Evolutionary conservation across 2,888 invertebrate genomes (phyloP).

Genomic region (Sympetrum striolatum): DNA sequence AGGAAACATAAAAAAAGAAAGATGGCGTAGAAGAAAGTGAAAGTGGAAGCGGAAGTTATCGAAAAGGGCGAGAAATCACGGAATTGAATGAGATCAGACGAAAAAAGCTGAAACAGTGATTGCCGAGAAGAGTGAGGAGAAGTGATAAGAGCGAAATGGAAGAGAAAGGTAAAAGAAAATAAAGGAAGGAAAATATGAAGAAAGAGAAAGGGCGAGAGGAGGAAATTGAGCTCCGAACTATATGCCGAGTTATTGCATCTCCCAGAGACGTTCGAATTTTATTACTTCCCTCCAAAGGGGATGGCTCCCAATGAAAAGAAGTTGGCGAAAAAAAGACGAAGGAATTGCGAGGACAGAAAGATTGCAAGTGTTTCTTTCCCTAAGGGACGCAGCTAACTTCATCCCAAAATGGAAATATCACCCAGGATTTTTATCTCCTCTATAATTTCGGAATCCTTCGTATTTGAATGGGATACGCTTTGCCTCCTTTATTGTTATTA

Average conservation of each 20-base stretch:
- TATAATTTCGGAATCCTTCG: neutral
- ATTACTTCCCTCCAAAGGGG: neutral
- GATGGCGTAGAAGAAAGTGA: no score
- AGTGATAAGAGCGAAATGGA: neutral
- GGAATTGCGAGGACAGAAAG: neutral
- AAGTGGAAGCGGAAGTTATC: no score
- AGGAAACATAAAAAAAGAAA: no score
- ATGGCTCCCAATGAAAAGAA: neutral
- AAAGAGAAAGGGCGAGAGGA: neutral
- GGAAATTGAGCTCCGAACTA: neutral
- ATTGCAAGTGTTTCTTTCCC: neutral
- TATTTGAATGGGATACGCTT: neutral
- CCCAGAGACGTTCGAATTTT: constrained; percentile 6
- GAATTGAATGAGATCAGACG: no score
- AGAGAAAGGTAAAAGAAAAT: neutral
- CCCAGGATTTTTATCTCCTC: neutral
- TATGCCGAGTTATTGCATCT: constrained; percentile 28
- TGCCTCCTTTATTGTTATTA: neutral
- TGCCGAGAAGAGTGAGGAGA: neutral
- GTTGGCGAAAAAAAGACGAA: neutral
- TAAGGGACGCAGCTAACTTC: neutral
- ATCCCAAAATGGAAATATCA: neutral
- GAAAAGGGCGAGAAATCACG: no score
- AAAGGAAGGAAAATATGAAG: neutral
- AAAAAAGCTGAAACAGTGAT: no score